phyloP scores from a whole-genome alignment of 2,888 invertebrate species.

The Capitulum mitella region DNA sequence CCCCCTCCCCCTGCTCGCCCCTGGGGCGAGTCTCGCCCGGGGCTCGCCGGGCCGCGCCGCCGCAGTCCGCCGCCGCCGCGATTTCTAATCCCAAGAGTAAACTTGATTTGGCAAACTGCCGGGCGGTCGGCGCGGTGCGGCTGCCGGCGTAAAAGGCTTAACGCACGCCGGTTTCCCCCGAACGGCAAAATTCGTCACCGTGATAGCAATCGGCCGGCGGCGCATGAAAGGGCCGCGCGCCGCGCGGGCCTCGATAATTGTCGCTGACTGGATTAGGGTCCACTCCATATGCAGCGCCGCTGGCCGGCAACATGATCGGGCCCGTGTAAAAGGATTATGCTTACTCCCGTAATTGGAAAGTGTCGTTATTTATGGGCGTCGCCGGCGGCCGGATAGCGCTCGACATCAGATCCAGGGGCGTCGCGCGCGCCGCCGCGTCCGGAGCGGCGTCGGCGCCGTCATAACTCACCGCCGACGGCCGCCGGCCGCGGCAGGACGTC shows the following conservation, averaged over 20 bases:
- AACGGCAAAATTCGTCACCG: constrained; percentile 1
- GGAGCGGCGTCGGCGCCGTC: no score
- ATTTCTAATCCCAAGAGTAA: background rate
- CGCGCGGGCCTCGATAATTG: background rate
- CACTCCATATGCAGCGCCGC: constrained; percentile 3
- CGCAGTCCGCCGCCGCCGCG: no score
- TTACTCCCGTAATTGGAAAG: background rate
- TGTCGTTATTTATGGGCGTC: constrained; percentile 2
- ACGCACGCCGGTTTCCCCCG: background rate
- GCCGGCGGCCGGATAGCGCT: background rate
- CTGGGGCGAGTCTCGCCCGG: no score
- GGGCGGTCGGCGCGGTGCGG: background rate
- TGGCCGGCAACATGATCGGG: background rate
- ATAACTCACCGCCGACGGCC: no score
- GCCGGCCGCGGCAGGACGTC: no score
- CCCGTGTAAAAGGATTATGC: constrained; percentile 14
- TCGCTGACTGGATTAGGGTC: background rate
- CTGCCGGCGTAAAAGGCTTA: constrained; percentile 18
- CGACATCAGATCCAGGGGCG: background rate
- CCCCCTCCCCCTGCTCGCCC: no score
- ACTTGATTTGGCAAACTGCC: background rate
- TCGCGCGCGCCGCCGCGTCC: background rate
- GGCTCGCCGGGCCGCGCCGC: no score
- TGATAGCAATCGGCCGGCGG: background rate
- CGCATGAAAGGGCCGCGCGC: background rate